Evolutionary conservation across 2,888 invertebrate genomes (phyloP).

Genomic region (Palloptera scutellata): DNA sequence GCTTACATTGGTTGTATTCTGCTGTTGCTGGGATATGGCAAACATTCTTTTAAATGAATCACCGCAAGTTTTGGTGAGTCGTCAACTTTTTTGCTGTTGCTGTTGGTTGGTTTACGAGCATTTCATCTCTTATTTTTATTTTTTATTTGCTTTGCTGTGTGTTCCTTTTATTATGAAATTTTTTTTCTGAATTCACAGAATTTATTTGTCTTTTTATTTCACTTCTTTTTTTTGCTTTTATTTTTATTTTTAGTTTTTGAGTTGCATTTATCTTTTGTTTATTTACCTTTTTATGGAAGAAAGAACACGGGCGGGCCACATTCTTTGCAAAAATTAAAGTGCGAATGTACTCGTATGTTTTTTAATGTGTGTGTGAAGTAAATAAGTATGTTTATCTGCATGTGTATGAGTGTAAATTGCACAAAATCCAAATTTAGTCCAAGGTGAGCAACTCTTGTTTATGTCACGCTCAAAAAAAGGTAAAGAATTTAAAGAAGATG

Average conservation of each 20-base stretch:
- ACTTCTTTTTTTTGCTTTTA: constrained; percentile 17
- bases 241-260: constrained; percentile 6
- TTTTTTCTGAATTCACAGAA: constrained; percentile 25
- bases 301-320: constrained; percentile 33
- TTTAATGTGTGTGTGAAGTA: neutral
- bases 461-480: neutral
- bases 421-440: constrained; percentile 46
- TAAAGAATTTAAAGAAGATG: too few species aligned
- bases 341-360: neutral
- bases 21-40: neutral
- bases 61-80: neutral
- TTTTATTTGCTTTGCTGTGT: neutral
- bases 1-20: neutral
- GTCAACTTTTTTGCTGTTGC: neutral
- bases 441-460: constrained; percentile 49
- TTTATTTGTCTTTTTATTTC: constrained; percentile 31
- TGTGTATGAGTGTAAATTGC: constrained; percentile 8
- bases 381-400: too few species aligned
- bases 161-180: constrained; percentile 22
- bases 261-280: constrained; percentile 33
- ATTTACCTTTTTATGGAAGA: constrained; percentile 28
- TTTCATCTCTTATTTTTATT: too few species aligned
- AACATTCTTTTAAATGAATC: constrained; percentile 24
- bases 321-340: constrained; percentile 43
- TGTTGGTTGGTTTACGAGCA: too few species aligned